A percentile compares a stretch with the other conserved stretches of the same genome.
Conservation (phyloP, 1,140 invertebrate species). For the Macrobrachium nipponense region DNA sequence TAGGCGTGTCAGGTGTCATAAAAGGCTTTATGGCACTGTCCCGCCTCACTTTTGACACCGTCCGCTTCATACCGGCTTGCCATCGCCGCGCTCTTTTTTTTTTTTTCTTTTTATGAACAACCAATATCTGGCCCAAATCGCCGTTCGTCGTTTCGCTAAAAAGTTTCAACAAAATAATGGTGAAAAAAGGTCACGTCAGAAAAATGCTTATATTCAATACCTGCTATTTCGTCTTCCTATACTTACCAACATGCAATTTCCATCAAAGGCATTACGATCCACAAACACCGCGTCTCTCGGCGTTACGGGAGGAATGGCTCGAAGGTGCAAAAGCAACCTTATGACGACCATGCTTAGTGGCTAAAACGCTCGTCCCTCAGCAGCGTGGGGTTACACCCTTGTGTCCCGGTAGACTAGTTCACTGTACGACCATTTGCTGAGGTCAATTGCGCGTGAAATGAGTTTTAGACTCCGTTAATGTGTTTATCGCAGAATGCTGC, state of each 20-base stretch:
- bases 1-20: too few species aligned
- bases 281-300: background rate
- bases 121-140: too few species aligned
- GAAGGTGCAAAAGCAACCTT: background rate
- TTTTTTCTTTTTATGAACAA: too few species aligned
- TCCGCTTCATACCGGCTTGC: too few species aligned
- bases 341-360: background rate
- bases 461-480: conserved; percentile 17
- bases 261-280: conserved; percentile 22
- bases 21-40: too few species aligned
- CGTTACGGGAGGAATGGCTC: too few species aligned
- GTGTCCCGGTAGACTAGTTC: background rate
- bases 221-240: conserved; percentile 11
- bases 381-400: background rate
- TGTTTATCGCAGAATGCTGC: conserved; percentile 15
- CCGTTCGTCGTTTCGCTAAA: too few species aligned
- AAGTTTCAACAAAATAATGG: too few species aligned
- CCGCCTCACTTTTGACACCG: too few species aligned
- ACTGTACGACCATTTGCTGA: conserved; percentile 25
- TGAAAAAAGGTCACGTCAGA: too few species aligned
- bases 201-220: conserved; percentile 18
- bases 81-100: too few species aligned
- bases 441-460: conserved; percentile 38
- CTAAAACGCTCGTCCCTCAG: too few species aligned
- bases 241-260: conserved; percentile 31